Evolutionary conservation across 2,797 vertebrate species (phyloP).

Genomic region (Malurus splendens): DNA sequence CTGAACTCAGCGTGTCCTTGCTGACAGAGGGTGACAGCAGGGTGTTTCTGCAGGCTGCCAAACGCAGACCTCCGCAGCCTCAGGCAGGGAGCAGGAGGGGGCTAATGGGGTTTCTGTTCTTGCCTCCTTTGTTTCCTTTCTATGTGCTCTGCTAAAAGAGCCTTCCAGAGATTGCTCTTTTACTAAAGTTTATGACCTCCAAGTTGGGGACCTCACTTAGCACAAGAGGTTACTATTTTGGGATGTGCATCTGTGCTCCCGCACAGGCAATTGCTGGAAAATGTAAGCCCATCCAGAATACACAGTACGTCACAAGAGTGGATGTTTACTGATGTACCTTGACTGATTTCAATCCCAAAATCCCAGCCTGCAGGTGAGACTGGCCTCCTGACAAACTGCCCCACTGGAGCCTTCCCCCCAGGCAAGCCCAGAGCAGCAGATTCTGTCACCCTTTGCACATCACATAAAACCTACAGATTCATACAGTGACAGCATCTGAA

Average conservation of each 20-base stretch:
- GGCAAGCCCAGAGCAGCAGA: neutral
- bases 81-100: constrained; percentile 7
- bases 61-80: constrained; percentile 1
- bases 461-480: neutral
- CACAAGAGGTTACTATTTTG: constrained; percentile 3
- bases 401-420: neutral
- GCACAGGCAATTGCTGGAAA: neutral
- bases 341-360: neutral
- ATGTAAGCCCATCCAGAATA: neutral
- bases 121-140: constrained; percentile 28
- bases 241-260: neutral
- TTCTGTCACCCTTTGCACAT: neutral
- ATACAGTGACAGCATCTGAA: neutral
- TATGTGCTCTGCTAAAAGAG: constrained; percentile 1
- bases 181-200: constrained; percentile 35
- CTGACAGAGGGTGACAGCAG: neutral
- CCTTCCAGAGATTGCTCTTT: constrained; percentile 32
- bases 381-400: neutral
- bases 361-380: neutral
- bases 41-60: neutral
- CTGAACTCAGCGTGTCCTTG: neutral
- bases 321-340: neutral
- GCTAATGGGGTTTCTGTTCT: constrained; percentile 24
- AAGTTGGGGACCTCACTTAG: constrained; percentile 17
- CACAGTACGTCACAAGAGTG: neutral